phyloP scores from a whole-genome alignment of 53 echinoderm and acorn worm species.

The Arbacia lixula region DNA sequence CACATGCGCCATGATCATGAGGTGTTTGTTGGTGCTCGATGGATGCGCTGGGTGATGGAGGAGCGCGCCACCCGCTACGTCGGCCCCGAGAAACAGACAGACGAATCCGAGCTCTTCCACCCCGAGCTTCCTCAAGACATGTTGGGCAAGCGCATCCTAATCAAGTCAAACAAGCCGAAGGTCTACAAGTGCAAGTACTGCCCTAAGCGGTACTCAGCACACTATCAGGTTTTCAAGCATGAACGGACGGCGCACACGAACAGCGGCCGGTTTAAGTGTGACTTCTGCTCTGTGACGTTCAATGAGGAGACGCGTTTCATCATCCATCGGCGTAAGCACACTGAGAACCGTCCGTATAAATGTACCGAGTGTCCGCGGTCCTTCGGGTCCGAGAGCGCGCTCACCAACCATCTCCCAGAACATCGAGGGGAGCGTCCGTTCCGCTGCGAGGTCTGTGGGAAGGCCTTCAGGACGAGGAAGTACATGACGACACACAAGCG shows the following conservation, averaged over 20 bases:
- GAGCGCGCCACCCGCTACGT: slow-evolving; percentile 34
- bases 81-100: slow-evolving; percentile 16
- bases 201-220: slow-evolving; percentile 14
- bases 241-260: slow-evolving; percentile 35
- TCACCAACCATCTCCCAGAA: slow-evolving; percentile 32
- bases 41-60: slow-evolving; percentile 27
- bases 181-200: slow-evolving; percentile 54
- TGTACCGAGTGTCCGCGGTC: slow-evolving; percentile 36
- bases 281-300: slow-evolving; percentile 29
- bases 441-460: slow-evolving; percentile 32
- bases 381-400: slow-evolving; percentile 34
- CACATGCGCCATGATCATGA: slow-evolving; percentile 33
- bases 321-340: slow-evolving; percentile 29
- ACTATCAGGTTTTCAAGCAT: slow-evolving; percentile 13
- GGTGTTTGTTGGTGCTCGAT: slow-evolving; percentile 1
- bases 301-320: slow-evolving; percentile 30
- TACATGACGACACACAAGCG: slow-evolving; percentile 41
- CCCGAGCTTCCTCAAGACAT: slow-evolving; percentile 51
- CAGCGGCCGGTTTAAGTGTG: slow-evolving; percentile 33
- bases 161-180: slow-evolving; percentile 15
- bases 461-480: slow-evolving; percentile 25
- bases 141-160: slow-evolving; percentile 46
- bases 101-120: slow-evolving; percentile 27
- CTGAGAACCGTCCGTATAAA: slow-evolving; percentile 37
- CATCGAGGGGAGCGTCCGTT: slow-evolving; percentile 29